Conservation (phyloP, 2,888 invertebrate species). For the Heteropelma amictum region DNA sequence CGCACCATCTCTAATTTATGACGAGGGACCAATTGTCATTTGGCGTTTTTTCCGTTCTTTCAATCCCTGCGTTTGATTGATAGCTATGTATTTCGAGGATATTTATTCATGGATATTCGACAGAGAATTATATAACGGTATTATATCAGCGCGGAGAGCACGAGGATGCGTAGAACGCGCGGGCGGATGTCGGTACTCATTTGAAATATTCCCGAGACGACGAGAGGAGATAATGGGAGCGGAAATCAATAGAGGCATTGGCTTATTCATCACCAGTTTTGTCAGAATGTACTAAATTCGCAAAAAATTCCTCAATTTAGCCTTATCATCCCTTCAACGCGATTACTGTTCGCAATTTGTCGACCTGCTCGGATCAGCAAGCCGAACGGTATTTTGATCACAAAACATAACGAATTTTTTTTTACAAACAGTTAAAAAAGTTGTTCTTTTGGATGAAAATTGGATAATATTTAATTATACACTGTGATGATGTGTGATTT, state of each 20-base stretch:
- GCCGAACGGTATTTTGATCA: too few species aligned
- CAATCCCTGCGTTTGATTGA: conserved; percentile 64
- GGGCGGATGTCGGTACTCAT: conserved; percentile 57
- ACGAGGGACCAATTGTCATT: conserved; percentile 45
- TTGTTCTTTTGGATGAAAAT: too few species aligned
- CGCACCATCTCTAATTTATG: conserved; percentile 57
- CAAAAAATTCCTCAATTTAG: too few species aligned
- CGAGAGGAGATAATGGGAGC: conserved; percentile 29
- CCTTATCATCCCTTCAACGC: too few species aligned
- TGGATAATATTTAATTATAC: too few species aligned
- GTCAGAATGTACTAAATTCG: too few species aligned
- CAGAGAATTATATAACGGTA: conserved; percentile 29
- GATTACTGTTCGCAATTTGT: too few species aligned
- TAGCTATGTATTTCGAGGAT: conserved; percentile 64
- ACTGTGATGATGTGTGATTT: too few species aligned
- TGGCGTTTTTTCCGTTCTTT: background rate
- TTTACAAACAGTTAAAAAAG: too few species aligned
- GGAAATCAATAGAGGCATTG: conserved; percentile 56
- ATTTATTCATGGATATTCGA: conserved; percentile 43
- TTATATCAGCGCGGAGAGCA: background rate
- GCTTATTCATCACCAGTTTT: conserved; percentile 60
- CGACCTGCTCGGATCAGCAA: too few species aligned
- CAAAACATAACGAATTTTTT: too few species aligned
- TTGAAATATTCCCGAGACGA: conserved; percentile 39
- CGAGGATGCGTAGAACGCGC: background rate